Evolutionary conservation across 2,797 vertebrate species (phyloP).

Genomic region (Rhinatrema bivittatum): DNA sequence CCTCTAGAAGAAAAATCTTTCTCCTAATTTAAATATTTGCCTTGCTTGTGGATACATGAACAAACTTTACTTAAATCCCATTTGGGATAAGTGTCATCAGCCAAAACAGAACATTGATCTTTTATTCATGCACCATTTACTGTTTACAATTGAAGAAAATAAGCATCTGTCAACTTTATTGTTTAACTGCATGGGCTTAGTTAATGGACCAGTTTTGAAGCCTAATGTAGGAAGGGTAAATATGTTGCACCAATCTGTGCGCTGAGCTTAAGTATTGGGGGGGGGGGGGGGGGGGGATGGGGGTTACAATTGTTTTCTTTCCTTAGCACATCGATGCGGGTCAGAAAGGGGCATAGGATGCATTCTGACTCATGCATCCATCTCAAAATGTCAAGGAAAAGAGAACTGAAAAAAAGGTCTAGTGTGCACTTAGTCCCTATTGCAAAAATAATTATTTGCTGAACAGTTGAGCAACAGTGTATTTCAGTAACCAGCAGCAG

Average conservation of each 20-base stretch:
- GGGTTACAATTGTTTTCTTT: too few relatives aligned
- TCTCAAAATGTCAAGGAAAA: too few relatives aligned
- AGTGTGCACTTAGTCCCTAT: too few relatives aligned
- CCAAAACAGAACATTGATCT: constrained; percentile 25
- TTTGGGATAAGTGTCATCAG: constrained; percentile 34
- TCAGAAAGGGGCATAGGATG: too few relatives aligned
- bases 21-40: constrained; percentile 6
- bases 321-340: too few relatives aligned
- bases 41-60: constrained; percentile 18
- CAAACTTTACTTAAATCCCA: constrained; percentile 30
- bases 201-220: constrained; percentile 26
- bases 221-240: constrained; percentile 19
- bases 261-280: constrained; percentile 14
- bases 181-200: constrained; percentile 23
- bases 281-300: too few relatives aligned
- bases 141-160: constrained; percentile 43
- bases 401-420: too few relatives aligned
- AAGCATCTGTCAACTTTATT: constrained; percentile 34
- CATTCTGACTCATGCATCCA: too few relatives aligned
- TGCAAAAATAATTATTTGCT: too few relatives aligned
- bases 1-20: too few relatives aligned
- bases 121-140: constrained; percentile 39
- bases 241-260: constrained; percentile 17
- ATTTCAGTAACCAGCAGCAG: too few relatives aligned
- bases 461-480: too few relatives aligned